Conservation (phyloP, 1,140 invertebrate species). For the Hormaphis cornu region DNA sequence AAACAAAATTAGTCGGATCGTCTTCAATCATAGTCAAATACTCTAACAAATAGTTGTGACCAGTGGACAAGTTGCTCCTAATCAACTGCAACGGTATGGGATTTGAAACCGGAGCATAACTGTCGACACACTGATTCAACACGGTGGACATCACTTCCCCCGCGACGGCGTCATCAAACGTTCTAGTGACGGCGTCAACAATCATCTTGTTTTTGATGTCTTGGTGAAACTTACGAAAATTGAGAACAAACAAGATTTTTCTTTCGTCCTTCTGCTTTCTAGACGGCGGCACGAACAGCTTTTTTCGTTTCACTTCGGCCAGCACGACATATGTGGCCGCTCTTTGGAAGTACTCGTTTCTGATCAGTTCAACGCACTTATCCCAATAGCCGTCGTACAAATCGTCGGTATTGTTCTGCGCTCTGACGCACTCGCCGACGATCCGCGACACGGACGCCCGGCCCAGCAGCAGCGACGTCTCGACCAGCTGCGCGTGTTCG, state of each 20-base stretch:
- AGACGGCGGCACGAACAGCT: not conserved
- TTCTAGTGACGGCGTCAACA: constrained; percentile 4
- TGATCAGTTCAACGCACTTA: constrained; percentile 13
- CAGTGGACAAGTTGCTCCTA: constrained; percentile 16
- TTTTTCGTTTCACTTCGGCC: constrained; percentile 21
- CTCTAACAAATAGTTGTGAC: constrained; percentile 23
- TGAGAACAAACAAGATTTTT: constrained; percentile 4
- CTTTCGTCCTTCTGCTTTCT: constrained; percentile 23
- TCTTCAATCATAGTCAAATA: constrained; percentile 29
- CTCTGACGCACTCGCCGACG: not conserved
- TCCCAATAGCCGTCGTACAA: constrained; percentile 8
- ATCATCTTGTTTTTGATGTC: constrained; percentile 24
- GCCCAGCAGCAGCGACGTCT: constrained; percentile 1
- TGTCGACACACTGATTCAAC: constrained; percentile 13
- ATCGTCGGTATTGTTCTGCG: constrained; percentile 2
- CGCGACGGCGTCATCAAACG: constrained; percentile 5
- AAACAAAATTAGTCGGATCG: constrained; percentile 22
- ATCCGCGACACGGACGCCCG: constrained; percentile 17
- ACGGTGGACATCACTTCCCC: constrained; percentile 21
- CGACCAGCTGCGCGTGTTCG: not conserved
- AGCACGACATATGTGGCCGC: constrained; percentile 4
- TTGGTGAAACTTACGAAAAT: constrained; percentile 21
- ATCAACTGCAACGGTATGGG: constrained; percentile 21
- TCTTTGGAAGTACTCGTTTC: constrained; percentile 22
- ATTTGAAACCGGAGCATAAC: constrained; percentile 7